Conservation (phyloP, 1,140 invertebrate genomes). For the Drosophila baimaii region DNA sequence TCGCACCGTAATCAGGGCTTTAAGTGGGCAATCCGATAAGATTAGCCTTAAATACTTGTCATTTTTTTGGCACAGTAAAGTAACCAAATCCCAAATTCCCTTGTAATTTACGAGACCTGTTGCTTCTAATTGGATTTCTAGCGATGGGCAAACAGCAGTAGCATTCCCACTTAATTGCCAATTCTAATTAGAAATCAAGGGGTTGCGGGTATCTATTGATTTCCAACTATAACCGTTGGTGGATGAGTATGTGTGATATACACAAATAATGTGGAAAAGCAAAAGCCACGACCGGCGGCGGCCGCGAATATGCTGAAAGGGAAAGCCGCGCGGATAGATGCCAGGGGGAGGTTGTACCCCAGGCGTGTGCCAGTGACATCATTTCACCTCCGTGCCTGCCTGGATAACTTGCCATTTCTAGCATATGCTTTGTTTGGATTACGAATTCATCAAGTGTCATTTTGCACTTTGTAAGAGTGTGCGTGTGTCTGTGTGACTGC, state of each 20-base stretch:
- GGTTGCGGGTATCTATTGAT: conserved; percentile 21
- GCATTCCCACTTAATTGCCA: conserved; percentile 10
- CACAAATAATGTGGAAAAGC: conserved; percentile 42
- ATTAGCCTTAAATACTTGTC: conserved; percentile 36
- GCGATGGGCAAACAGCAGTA: not conserved
- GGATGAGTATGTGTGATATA: conserved; percentile 2
- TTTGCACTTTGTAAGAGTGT: conserved; percentile 1
- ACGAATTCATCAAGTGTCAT: conserved; percentile 50
- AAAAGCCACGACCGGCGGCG: conserved; percentile 56
- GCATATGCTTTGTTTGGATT: conserved; percentile 39
- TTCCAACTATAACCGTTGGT: conserved; percentile 6
- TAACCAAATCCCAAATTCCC: too few relatives aligned
- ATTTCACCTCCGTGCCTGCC: conserved; percentile 3
- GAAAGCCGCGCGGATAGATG: too few relatives aligned
- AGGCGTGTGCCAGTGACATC: conserved; percentile 38
- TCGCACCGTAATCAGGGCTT: conserved; percentile 23
- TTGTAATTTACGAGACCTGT: conserved; percentile 15
- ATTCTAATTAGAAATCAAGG: conserved; percentile 27
- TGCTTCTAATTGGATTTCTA: conserved; percentile 1
- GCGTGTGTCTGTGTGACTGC: not conserved
- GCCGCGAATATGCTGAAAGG: conserved; percentile 25
- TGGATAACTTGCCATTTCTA: conserved; percentile 18
- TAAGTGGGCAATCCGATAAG: conserved; percentile 51
- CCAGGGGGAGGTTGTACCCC: not conserved
- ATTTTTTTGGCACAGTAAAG: conserved; percentile 1